Conservation (phyloP, 2,888 invertebrate species). For the Glaucopsyche alexis region DNA sequence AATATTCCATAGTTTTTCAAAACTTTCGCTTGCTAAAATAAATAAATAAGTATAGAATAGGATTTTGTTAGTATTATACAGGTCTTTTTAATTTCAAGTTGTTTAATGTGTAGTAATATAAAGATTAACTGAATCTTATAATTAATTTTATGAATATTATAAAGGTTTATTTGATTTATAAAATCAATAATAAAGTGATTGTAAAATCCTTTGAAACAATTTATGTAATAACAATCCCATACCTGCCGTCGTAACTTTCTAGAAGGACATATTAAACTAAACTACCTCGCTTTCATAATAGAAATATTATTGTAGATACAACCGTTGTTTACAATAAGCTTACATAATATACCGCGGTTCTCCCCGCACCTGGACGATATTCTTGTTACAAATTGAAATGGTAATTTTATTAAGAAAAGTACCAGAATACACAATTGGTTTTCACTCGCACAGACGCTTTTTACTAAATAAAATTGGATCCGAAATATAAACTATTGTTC, state of each 20-base stretch:
- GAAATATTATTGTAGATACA: neutral
- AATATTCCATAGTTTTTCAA: conserved; percentile 10
- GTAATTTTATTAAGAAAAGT: conserved; percentile 29
- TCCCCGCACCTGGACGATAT: conserved; percentile 22
- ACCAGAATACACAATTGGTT: conserved; percentile 28
- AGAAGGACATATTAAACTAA: neutral
- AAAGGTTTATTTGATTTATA: no score
- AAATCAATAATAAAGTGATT: no score
- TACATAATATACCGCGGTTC: conserved; percentile 16
- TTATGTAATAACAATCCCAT: no score
- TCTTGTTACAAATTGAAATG: conserved; percentile 29
- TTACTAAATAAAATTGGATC: conserved; percentile 21
- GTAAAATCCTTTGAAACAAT: no score
- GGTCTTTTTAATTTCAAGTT: no score
- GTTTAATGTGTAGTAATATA: no score
- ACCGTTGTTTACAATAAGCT: conserved; percentile 14
- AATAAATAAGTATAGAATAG: no score
- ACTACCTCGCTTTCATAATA: neutral
- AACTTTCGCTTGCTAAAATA: neutral
- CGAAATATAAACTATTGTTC: conserved; percentile 27
- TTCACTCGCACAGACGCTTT: conserved; percentile 21
- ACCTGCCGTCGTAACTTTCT: no score
- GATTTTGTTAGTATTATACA: no score
- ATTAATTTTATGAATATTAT: no score
- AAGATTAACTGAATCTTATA: no score